Evolutionary conservation across 30 jellyfish, hydroid and myxozoan species (phyloP), one percentile per base, ranked within the genome.

Genomic region (Haliclystus octoradiatus): DNA sequence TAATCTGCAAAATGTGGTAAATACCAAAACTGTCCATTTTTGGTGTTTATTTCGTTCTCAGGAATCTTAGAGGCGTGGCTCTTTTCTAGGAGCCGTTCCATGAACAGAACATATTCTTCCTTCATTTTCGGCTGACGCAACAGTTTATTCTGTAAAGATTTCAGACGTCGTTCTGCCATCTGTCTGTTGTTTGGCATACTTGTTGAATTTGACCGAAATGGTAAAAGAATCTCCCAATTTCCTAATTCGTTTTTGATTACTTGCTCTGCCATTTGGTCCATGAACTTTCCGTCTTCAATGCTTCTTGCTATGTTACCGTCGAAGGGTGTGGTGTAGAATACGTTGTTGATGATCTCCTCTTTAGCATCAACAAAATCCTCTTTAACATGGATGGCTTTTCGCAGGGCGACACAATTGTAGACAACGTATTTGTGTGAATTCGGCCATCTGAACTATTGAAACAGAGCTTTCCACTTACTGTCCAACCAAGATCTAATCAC

Each of bases 1-100:
- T 69, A 69, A 23, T 35, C 79, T 24, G 72, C 79, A 50, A 35
- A 71, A 71, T 69, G 79, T 24, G 79, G 79, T 24, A 69, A 25
- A 33, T 50, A 71, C 76, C 75, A 50, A 31, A 35, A 71, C 31
- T 26, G 14, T 57, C 64, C 75, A n/a, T n/a, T n/a, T n/a, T n/a
- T n/a, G n/a, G n/a, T n/a, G n/a, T n/a, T n/a, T n/a, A n/a, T n/a
- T n/a, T n/a, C n/a, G n/a, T n/a, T n/a, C n/a, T n/a, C n/a, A n/a
- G n/a, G n/a, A n/a, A n/a, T n/a, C n/a, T n/a, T n/a, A n/a, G n/a
- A n/a, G n/a, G n/a, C n/a, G n/a, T n/a, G n/a, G n/a, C n/a, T n/a
- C n/a, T n/a, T n/a, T n/a, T n/a, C n/a, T n/a, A n/a, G n/a, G n/a
- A n/a, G n/a, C n/a, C n/a, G n/a, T n/a, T n/a, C n/a, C n/a, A n/a